These are phyloP conservation scores for Tetrao urogallus DNA, from an alignment of 2,113 vertebrate genomes.

Conservation along the genomic window DNA sequence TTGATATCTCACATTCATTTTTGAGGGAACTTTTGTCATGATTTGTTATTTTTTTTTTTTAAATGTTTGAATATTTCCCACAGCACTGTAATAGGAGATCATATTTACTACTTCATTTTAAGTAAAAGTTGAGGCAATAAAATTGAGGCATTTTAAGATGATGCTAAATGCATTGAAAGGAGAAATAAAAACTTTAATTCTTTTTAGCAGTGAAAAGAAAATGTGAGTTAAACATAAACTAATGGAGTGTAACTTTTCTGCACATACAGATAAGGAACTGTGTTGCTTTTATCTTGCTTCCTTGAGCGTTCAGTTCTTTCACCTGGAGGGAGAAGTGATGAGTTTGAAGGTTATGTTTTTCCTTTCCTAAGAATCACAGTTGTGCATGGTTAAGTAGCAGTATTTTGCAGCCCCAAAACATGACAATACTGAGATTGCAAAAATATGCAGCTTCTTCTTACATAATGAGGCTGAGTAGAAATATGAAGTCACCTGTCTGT, in stretches of 20 bases:
- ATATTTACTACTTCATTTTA: neutral
- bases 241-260: neutral
- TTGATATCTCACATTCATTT: neutral
- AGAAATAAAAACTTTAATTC: neutral
- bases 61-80: neutral
- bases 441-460: no score
- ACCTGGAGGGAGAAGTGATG: neutral
- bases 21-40: neutral
- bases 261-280: neutral
- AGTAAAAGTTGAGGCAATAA: neutral
- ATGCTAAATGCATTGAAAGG: neutral
- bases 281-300: neutral
- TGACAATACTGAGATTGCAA: neutral
- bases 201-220: neutral
- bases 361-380: neutral
- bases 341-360: neutral
- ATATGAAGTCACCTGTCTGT: neutral
- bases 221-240: neutral
- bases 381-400: neutral
- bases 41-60: neutral
- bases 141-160: neutral
- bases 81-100: neutral
- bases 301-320: neutral
- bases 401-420: neutral
- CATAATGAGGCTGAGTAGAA: neutral